These are phyloP conservation scores for Platichthys stellatus DNA, from an alignment of 2,113 vertebrate genomes.

Conservation along the genomic window DNA sequence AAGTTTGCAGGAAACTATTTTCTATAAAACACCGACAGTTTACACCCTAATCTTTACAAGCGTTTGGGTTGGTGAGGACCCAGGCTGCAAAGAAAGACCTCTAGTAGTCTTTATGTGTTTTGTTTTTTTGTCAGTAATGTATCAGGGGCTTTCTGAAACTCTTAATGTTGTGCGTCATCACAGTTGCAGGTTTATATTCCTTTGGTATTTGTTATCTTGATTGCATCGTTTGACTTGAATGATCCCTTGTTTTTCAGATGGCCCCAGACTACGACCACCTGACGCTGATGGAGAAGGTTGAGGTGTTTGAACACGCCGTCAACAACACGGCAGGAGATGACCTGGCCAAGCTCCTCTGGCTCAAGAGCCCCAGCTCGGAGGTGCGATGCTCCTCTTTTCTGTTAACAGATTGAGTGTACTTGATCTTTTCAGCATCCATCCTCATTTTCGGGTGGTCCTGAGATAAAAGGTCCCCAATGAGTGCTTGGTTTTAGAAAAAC, in stretches of 20 bases:
- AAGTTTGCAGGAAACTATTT: not conserved
- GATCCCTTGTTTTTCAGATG: constrained; percentile 84
- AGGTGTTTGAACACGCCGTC: constrained; percentile 98
- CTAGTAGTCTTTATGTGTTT: not conserved
- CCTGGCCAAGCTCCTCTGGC: constrained; percentile 95
- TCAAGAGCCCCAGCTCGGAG: constrained; percentile 99
- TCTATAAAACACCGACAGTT: not conserved
- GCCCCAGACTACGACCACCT: constrained; percentile 98
- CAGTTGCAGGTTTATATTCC: not conserved
- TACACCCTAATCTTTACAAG: not conserved
- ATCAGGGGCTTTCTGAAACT: not conserved
- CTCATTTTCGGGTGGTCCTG: not conserved
- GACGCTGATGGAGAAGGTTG: constrained; percentile 99
- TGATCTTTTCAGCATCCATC: constrained; percentile 1
- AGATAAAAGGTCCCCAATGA: constrained; percentile 8
- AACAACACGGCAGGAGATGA: constrained; percentile 98
- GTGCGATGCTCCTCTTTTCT: constrained; percentile 67
- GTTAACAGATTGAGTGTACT: not conserved
- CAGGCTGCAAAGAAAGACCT: not conserved
- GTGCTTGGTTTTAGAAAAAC: constrained; percentile 5
- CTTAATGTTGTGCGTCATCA: not conserved
- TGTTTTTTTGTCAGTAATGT: not conserved
- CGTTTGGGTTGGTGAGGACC: no score
- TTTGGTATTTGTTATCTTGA: not conserved
- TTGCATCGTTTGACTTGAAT: not conserved